These are phyloP conservation scores for Syrmaticus mikado DNA, from an alignment of 2,113 vertebrate genomes.

Conservation along the genomic window DNA sequence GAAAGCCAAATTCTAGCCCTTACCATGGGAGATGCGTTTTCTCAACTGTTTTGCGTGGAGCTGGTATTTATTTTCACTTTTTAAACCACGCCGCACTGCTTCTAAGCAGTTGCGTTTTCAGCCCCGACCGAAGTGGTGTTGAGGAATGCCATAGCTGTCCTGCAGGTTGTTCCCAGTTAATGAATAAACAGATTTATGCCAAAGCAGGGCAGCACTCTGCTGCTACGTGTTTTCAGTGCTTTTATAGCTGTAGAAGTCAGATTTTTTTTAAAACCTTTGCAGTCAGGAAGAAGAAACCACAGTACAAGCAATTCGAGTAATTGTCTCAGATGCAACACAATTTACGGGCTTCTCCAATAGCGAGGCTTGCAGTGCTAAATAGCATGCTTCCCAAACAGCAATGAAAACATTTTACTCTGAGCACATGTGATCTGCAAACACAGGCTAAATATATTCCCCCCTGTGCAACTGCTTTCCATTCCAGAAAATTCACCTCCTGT, in stretches of 20 bases:
- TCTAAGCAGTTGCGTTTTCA: conserved; percentile 21
- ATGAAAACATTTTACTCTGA: not conserved
- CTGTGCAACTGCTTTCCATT: not conserved
- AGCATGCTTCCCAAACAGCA: not conserved
- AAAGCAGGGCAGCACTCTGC: conserved; percentile 15
- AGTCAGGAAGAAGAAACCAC: not conserved
- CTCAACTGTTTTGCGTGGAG: not conserved
- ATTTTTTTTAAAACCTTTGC: conserved; percentile 26
- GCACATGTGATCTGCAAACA: conserved; percentile 43
- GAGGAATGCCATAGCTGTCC: conserved; percentile 55
- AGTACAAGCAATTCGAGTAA: not conserved
- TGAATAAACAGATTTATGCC: conserved; percentile 68
- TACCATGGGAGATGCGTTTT: not conserved
- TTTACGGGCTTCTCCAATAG: not conserved
- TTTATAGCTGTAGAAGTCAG: not conserved
- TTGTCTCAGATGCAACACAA: conserved; percentile 13
- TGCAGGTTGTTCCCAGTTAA: conserved; percentile 52
- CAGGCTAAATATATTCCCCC: conserved; percentile 52
- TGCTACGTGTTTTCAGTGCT: conserved; percentile 32
- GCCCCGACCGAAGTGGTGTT: not conserved
- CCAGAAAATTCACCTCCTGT: not conserved
- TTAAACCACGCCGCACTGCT: not conserved
- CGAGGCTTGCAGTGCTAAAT: not conserved
- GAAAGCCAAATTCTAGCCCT: not conserved
- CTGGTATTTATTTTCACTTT: conserved; percentile 37